phyloP scores from a whole-genome alignment of 1,140 invertebrate species.

The Drosophila pandora region DNA sequence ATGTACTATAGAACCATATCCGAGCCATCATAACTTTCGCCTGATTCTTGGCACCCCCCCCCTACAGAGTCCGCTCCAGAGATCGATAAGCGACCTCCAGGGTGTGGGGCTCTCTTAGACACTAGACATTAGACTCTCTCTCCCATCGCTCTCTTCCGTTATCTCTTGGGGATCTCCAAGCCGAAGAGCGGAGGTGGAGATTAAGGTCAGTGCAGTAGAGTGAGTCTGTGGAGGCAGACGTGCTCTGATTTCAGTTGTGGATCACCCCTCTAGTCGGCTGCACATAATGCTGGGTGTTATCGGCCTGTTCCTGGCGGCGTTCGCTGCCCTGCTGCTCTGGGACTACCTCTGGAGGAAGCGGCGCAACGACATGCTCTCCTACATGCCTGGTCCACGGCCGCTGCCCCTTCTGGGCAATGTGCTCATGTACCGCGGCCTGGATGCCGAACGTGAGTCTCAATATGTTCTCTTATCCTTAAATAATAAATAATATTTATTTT shows the following conservation, averaged over 20 bases:
- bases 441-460: slow-evolving; percentile 49
- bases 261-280: slow-evolving; percentile 1
- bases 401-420: slow-evolving; percentile 59
- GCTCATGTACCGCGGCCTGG: slow-evolving; percentile 38
- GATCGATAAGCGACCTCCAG: neutral
- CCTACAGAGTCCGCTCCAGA: neutral
- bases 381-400: slow-evolving; percentile 45
- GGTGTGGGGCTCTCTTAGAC: neutral
- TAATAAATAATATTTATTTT: too few relatives aligned
- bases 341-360: slow-evolving; percentile 60
- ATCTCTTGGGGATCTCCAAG: neutral
- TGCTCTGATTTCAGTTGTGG: slow-evolving; percentile 11
- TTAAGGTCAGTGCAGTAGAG: neutral
- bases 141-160: neutral
- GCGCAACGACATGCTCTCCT: slow-evolving; percentile 49
- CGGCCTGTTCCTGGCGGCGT: slow-evolving; percentile 28
- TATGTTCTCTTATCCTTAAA: neutral
- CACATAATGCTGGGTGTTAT: slow-evolving; percentile 41
- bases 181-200: slow-evolving; percentile 9
- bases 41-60: neutral
- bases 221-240: neutral
- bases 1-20: neutral
- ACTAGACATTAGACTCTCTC: neutral
- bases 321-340: slow-evolving; percentile 51
- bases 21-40: neutral